These are phyloP conservation scores for Eupithecia centaureata DNA, from an alignment of 2,888 invertebrate genomes.

Conservation along the genomic window DNA sequence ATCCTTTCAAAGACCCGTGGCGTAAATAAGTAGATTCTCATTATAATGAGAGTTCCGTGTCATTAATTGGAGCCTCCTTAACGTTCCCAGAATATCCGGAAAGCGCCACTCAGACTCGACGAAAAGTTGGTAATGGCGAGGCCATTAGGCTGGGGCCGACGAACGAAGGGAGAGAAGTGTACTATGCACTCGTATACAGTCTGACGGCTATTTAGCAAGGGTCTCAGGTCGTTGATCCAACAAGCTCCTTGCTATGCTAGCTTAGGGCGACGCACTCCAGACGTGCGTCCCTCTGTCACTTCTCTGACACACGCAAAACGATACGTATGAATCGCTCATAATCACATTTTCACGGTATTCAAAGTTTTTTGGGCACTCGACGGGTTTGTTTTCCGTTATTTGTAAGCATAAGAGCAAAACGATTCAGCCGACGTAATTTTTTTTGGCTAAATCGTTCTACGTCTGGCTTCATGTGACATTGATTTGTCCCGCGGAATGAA, in stretches of 20 bases:
- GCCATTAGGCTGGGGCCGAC: conserved; percentile 50
- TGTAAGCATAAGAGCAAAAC: not conserved
- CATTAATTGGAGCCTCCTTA: conserved; percentile 33
- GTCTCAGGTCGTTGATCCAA: conserved; percentile 78
- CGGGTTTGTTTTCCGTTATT: conserved; percentile 21
- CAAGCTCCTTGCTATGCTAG: conserved; percentile 63
- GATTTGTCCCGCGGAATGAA: not conserved
- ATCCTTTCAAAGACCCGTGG: conserved; percentile 10
- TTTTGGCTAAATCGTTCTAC: conserved; percentile 1
- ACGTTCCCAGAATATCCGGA: conserved; percentile 48
- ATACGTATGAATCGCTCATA: conserved; percentile 49
- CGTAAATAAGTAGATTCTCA: conserved; percentile 16
- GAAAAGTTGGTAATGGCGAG: conserved; percentile 52
- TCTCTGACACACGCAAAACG: conserved; percentile 44
- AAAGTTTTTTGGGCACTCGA: conserved; percentile 15
- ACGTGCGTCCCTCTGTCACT: conserved; percentile 55
- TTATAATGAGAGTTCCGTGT: conserved; percentile 23
- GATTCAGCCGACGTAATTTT: not conserved
- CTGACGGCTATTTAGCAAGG: conserved; percentile 68
- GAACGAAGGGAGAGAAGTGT: conserved; percentile 50
- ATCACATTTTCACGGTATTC: conserved; percentile 32
- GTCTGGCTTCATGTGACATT: conserved; percentile 5
- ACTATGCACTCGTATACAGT: conserved; percentile 42
- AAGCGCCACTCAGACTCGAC: conserved; percentile 48
- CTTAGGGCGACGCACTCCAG: conserved; percentile 71